Conservation (phyloP, 1,140 invertebrate genomes). For the Thalassaphorura encarpata region DNA sequence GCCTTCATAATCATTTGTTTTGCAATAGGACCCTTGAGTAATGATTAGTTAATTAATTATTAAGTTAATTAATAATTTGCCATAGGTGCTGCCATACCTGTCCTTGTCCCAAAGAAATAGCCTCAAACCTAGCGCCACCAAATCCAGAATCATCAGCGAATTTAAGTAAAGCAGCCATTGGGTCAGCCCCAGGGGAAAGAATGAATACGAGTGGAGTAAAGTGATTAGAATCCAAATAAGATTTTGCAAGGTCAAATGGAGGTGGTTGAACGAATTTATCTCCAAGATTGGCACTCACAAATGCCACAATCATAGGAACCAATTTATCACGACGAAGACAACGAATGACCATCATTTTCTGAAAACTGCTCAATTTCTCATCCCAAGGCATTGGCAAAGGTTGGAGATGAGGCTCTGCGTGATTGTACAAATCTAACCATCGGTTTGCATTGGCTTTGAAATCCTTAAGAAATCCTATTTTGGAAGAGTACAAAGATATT, state of each 20-base stretch:
- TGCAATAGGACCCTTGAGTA: slow-evolving; percentile 44
- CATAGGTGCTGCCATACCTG: slow-evolving; percentile 35
- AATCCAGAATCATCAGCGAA: slow-evolving; percentile 47
- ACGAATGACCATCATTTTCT: slow-evolving; percentile 43
- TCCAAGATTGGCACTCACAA: slow-evolving; percentile 43
- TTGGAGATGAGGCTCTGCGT: slow-evolving; percentile 36
- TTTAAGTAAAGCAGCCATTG: slow-evolving; percentile 40
- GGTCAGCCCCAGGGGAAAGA: slow-evolving; percentile 49
- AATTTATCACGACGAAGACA: slow-evolving; percentile 46
- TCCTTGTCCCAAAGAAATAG: slow-evolving; percentile 50
- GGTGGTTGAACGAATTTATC: slow-evolving; percentile 47
- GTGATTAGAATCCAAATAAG: slow-evolving; percentile 44
- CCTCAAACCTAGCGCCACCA: slow-evolving; percentile 43
- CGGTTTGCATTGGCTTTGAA: slow-evolving; percentile 26
- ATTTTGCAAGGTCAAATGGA: slow-evolving; percentile 45
- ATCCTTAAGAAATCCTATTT: neutral
- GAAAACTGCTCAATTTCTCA: slow-evolving; percentile 39
- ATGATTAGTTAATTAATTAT: neutral
- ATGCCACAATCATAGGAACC: slow-evolving; percentile 38
- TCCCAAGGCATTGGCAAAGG: slow-evolving; percentile 40
- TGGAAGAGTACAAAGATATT: neutral
- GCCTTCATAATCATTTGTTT: slow-evolving; percentile 44
- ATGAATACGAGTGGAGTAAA: slow-evolving; percentile 47
- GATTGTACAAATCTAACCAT: slow-evolving; percentile 41
- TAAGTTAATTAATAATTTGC: neutral